These are phyloP conservation scores for Corticium candelabrum DNA, from an alignment of 37 sponge, comb jelly and placozoan species.

Conservation along the genomic window DNA sequence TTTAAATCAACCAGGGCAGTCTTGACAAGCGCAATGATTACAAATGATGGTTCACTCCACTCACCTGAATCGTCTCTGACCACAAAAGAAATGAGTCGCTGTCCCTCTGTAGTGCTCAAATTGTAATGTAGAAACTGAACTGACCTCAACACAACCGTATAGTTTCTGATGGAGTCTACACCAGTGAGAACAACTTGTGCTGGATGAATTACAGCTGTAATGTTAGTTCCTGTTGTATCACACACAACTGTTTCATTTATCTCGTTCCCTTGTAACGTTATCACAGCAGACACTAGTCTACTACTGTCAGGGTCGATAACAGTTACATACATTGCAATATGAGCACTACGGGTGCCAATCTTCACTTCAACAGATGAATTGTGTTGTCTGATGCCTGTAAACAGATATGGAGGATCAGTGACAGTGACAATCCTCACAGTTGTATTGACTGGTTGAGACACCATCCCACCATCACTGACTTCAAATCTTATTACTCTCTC, in stretches of 20 bases:
- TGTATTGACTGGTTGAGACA: not conserved
- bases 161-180: not conserved
- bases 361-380: not conserved
- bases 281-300: not conserved
- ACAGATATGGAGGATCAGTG: not conserved
- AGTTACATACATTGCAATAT: not conserved
- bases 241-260: not conserved
- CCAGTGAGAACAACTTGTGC: not conserved
- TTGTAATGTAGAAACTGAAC: not conserved
- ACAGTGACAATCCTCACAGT: not conserved
- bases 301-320: not conserved
- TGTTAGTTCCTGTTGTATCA: not conserved
- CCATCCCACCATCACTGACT: not conserved
- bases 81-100: not conserved
- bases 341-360: not conserved
- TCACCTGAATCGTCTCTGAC: not conserved
- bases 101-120: not conserved
- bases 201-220: not conserved
- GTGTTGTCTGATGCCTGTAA: not conserved
- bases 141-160: not conserved
- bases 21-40: not conserved
- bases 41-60: not conserved
- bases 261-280: not conserved
- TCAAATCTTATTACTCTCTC: not conserved
- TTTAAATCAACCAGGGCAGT: not conserved